Base-by-base conservation (phyloP, 2,888 invertebrate genomes). In the Scaptodrosophila latifasciaeformis region DNA sequence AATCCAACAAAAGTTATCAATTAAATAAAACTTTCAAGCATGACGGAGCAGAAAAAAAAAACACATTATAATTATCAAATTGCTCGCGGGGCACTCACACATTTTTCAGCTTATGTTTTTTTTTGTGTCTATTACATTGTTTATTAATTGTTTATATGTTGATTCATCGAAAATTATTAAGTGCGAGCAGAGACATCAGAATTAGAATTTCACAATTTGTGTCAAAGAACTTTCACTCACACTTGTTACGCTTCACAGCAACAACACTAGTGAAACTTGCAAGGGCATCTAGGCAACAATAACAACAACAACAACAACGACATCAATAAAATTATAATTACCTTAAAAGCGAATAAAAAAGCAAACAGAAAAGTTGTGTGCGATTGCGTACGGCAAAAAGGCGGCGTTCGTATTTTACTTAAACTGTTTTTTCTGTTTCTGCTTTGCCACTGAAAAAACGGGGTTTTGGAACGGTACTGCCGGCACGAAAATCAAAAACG, bases 301-400 rank as follows among this genome's bases (percentile, higher is more conserved):
- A 19, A 40, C 48, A 49, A 31, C n/a, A 52, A 44, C 39, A 50
- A 67, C 39, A 51, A 56, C 34, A 21, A 60, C 13, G 3, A 12
- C 9, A 31, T 2, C 12, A n/a, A n/a, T 3, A 4, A 61, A 61
- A 62, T 76, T 76, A 72, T 71, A 72, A 70, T 72, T 77, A 72
- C 72, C 72, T 72, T 54, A 46, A 43, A n/a, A n/a, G n/a, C 52
- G 62, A 59, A 59, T 51, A 49, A 63, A 63, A n/a, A 40, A 45
- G 47, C 51, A 50, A 71, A 18, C 47, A 52, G 42, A 17, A 30
- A 18, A n/a, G n/a, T 13, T 9, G n/a, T 10, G 13, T 35, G 27
- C 19, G 24, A 37, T 29, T n/a, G 24, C 15, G 17, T n/a, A n/a
- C n/a, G n/a, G n/a, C n/a, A n/a, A n/a, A n/a, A n/a, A n/a, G n/a